Conservation (phyloP, 2,888 invertebrate species). For the Andrena camellia region DNA sequence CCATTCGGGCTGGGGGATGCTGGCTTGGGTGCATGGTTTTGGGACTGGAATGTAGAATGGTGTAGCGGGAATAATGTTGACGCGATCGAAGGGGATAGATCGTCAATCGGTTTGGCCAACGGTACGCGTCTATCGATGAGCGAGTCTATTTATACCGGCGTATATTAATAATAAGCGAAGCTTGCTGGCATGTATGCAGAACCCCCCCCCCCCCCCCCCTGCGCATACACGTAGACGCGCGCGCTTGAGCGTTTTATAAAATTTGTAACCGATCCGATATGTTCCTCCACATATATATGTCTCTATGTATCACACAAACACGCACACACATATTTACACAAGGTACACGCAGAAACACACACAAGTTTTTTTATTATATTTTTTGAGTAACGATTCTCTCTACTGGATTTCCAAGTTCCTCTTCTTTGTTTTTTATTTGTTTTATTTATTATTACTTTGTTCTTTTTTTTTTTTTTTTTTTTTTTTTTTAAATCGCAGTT, state of each 20-base stretch:
- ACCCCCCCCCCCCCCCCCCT: not conserved
- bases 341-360: not conserved
- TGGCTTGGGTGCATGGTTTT: too few relatives aligned
- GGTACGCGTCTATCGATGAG: not conserved
- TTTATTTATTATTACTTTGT: constrained; percentile 7
- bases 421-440: constrained; percentile 21
- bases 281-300: too few relatives aligned
- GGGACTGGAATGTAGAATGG: too few relatives aligned
- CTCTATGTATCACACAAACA: too few relatives aligned
- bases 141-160: not conserved
- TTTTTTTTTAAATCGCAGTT: not conserved
- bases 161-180: constrained; percentile 35
- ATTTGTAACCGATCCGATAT: not conserved
- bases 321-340: constrained; percentile 4
- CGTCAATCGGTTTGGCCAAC: constrained; percentile 3
- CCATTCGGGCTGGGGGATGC: too few relatives aligned
- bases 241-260: not conserved
- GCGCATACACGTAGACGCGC: not conserved
- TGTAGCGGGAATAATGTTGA: too few relatives aligned
- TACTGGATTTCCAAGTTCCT: constrained; percentile 51
- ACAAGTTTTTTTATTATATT: constrained; percentile 28
- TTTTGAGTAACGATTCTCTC: constrained; percentile 36
- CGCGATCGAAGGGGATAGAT: not conserved
- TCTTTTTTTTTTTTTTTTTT: not conserved
- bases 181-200: constrained; percentile 23